phyloP scores from a whole-genome alignment of 2,888 invertebrate species.

The Synanthedon myopaeformis region DNA sequence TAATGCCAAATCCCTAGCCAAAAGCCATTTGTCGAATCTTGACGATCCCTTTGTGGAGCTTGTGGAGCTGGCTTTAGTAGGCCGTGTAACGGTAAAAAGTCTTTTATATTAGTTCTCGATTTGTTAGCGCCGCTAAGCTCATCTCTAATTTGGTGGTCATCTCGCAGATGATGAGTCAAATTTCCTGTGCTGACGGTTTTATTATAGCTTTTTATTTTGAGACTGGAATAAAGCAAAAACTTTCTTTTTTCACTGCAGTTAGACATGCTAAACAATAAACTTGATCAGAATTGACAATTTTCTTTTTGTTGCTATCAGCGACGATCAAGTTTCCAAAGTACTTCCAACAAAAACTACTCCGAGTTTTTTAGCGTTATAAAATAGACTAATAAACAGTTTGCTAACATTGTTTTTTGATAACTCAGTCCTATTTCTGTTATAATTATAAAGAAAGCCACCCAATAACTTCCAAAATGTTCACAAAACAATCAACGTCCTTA shows the following conservation, averaged over 20 bases:
- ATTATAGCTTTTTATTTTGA: not conserved
- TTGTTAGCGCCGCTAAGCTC: not conserved
- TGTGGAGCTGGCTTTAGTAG: not conserved
- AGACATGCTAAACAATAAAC: not conserved
- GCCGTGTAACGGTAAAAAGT: not conserved
- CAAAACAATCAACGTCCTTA: too few relatives aligned
- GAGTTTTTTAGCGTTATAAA: not conserved
- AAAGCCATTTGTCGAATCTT: slow-evolving; percentile 1
- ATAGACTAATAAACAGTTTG: not conserved
- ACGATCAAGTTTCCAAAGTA: not conserved
- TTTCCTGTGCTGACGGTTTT: not conserved
- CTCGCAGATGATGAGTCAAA: not conserved
- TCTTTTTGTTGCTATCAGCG: not conserved
- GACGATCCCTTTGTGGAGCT: not conserved
- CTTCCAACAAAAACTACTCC: not conserved
- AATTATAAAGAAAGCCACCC: too few relatives aligned
- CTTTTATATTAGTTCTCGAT: not conserved
- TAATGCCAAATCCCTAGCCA: slow-evolving; percentile 5
- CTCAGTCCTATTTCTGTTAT: not conserved
- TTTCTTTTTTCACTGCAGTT: not conserved
- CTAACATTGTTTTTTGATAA: not conserved
- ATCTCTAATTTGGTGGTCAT: not conserved
- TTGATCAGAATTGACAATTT: not conserved
- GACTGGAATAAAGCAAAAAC: not conserved
- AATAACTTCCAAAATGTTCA: too few relatives aligned